Conservation (phyloP, 2,888 invertebrate genomes). For the Pristionchus entomophagus region DNA sequence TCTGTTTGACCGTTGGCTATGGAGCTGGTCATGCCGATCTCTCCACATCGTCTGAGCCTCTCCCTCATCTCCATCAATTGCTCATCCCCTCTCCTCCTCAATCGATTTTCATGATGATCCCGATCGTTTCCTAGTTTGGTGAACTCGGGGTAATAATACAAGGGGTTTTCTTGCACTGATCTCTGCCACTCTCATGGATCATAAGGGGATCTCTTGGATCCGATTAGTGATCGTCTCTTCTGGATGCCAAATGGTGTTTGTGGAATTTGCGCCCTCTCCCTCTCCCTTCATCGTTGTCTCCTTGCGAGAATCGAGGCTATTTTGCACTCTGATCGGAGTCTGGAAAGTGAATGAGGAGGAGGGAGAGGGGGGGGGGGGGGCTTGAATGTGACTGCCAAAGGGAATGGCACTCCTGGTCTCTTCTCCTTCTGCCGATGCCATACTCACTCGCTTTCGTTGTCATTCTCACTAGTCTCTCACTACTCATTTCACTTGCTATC, state of each 20-base stretch:
- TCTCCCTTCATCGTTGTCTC: not conserved
- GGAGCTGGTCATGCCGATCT: constrained; percentile 32
- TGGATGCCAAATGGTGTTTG: constrained; percentile 5
- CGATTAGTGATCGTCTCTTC: constrained; percentile 31
- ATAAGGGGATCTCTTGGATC: not conserved
- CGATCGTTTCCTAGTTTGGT: not conserved
- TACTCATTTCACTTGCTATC: constrained; percentile 36
- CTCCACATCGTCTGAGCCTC: not conserved
- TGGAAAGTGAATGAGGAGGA: not conserved
- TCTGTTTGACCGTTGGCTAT: constrained; percentile 38
- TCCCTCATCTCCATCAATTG: constrained; percentile 13
- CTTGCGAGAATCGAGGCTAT: not conserved
- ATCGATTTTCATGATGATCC: not conserved
- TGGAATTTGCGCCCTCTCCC: not conserved
- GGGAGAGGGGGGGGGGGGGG: not conserved
- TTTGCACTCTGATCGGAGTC: not conserved
- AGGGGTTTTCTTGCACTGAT: too few species aligned
- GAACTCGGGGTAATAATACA: not conserved
- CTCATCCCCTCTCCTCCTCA: not conserved
- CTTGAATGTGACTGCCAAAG: too few species aligned
- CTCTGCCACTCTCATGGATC: too few species aligned
- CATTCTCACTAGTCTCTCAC: constrained; percentile 2
- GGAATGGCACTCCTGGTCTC: too few species aligned
- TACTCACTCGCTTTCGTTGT: not conserved
- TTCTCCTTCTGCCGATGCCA: too few species aligned